Conservation (phyloP, 2,888 invertebrate genomes). For the Hydriomena furcata region DNA sequence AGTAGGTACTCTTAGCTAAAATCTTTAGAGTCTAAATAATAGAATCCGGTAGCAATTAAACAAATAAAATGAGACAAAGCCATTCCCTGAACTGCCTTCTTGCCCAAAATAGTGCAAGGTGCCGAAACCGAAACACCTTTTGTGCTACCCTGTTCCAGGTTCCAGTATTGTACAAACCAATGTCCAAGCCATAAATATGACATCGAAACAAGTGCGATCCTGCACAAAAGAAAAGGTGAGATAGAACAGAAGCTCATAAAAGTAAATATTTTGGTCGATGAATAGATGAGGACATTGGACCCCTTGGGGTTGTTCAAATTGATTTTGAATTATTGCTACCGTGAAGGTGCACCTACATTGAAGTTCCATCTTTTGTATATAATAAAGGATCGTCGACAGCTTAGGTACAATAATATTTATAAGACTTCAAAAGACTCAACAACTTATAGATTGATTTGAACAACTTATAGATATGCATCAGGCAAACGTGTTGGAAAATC, state of each 20-base stretch:
- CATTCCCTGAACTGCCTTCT: constrained; percentile 25
- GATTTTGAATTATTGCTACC: constrained; percentile 29
- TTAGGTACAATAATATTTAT: no score
- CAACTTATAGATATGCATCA: no score
- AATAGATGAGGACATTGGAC: constrained; percentile 44
- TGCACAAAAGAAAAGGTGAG: constrained; percentile 22
- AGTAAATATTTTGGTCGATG: constrained; percentile 71
- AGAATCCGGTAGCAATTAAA: constrained; percentile 23
- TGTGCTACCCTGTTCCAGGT: constrained; percentile 28
- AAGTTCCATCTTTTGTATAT: no score
- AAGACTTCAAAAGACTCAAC: no score
- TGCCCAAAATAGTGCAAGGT: constrained; percentile 9
- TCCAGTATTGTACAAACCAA: constrained; percentile 35
- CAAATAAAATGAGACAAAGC: constrained; percentile 6
- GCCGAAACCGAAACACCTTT: constrained; percentile 17
- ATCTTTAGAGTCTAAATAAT: constrained; percentile 1
- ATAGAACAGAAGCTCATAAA: constrained; percentile 42
- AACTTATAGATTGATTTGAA: no score
- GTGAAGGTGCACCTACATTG: constrained; percentile 5
- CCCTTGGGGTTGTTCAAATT: constrained; percentile 35
- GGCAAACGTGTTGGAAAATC: no score
- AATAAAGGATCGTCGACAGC: no score
- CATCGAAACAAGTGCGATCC: constrained; percentile 40
- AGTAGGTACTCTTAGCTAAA: background rate
- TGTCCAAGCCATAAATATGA: constrained; percentile 39